Percentiles rank a stretch among this genome's conserved stretches.
Conservation (phyloP, 1,140 invertebrate species). For the Ceratosolen fusciceps region DNA sequence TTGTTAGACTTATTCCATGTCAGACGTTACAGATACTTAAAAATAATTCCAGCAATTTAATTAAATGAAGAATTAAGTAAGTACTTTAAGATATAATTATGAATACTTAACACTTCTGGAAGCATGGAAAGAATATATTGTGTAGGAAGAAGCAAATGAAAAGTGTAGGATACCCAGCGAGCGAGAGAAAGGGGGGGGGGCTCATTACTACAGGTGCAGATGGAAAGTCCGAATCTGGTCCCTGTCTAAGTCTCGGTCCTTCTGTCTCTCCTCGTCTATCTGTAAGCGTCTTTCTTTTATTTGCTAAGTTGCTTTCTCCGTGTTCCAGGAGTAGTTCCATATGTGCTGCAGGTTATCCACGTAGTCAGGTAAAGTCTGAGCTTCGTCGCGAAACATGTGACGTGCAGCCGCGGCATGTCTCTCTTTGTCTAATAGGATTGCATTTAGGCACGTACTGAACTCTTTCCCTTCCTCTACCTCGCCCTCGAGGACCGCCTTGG, state of each 20-base stretch:
- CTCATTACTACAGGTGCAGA: constrained; percentile 65
- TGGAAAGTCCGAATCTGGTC: neutral
- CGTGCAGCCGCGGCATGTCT: constrained; percentile 49
- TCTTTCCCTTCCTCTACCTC: neutral
- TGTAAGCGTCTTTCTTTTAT: too few relatives aligned
- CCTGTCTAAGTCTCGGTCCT: neutral
- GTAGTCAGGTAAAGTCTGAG: constrained; percentile 55
- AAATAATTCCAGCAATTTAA: too few relatives aligned
- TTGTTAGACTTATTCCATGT: too few relatives aligned
- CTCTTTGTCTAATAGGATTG: constrained; percentile 30
- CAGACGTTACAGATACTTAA: too few relatives aligned
- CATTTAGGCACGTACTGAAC: constrained; percentile 51
- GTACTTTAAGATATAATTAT: too few relatives aligned
- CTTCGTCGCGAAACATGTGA: constrained; percentile 55
- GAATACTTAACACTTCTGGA: too few relatives aligned
- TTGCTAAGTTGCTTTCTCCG: neutral
- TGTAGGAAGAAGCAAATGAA: neutral
- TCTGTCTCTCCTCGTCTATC: neutral
- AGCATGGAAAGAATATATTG: neutral
- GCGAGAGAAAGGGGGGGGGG: neutral
- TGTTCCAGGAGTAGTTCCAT: constrained; percentile 24
- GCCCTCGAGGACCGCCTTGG: neutral
- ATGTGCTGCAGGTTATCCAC: constrained; percentile 55
- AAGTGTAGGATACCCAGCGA: neutral
- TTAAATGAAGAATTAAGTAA: too few relatives aligned